Base-by-base conservation (phyloP, 1,140 invertebrate genomes). In the Drosophila prosaltans region DNA sequence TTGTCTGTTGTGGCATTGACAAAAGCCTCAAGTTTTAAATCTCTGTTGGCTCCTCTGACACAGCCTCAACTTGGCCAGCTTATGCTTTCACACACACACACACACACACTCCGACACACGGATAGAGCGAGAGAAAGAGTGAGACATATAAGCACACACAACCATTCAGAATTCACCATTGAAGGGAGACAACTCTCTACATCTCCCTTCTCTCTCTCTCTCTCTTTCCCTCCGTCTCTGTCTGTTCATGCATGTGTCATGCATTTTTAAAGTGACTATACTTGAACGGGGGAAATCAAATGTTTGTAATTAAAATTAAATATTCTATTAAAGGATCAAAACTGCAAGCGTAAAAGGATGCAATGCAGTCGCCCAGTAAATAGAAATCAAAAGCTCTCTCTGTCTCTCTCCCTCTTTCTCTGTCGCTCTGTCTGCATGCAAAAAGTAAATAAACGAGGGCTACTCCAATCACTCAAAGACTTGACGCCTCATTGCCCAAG, bases 281-380 rank as follows among this genome's bases (percentile, higher is more conserved):
- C 54, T 72, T 88, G 85, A 89, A 90, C 45, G 84, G 84, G 84
- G 84, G 85, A 89, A 89, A 89, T 89, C 84, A 89, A 89, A 89
- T 89, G 84, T 90, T 89, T 90, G 84, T 89, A 89, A 89, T 89
- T 89, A 89, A 89, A 89, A 89, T 89, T 89, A 89, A 89, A 89
- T 89, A 89, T 89, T 89, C 85, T 89, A 89, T 89, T 89, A 89
- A 84, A 81, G 84, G 85, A 89, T 89, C 85, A 84, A 88, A 89
- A 89, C 84, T 88, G 84, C 84, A 84, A 71, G 74, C 76, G 69
- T 80, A 89, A 89, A 88, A 80, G 81, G 69, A 83, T 80, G 77
- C 76, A 78, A 74, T 82, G 72, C 83, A 83, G 72, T 61, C 74
- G 65, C 48, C 32, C 32, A 65, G 84, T 89, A 89, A 88, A 88